Conservation (phyloP, 1,140 invertebrate species). For the Monomorium pharaonis region DNA sequence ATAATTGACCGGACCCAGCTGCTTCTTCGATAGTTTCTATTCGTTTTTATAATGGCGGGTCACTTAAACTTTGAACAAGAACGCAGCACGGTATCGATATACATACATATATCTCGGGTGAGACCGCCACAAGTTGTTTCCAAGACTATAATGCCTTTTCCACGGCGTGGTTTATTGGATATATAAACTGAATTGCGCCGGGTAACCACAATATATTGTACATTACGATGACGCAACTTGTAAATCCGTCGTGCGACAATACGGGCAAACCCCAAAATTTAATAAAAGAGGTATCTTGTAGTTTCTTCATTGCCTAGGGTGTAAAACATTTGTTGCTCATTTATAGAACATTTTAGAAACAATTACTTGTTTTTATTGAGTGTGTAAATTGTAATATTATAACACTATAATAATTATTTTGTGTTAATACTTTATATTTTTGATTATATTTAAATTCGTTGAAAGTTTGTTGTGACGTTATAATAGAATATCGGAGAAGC, state of each 20-base stretch:
- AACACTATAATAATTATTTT: neutral
- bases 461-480: neutral
- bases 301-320: neutral
- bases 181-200: conserved; percentile 9
- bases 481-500: neutral
- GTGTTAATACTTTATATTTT: neutral
- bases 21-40: conserved; percentile 9
- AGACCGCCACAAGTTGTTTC: conserved; percentile 1
- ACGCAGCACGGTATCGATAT: neutral
- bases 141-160: conserved; percentile 49
- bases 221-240: neutral
- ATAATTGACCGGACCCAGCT: conserved; percentile 10
- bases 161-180: conserved; percentile 37
- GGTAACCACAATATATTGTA: conserved; percentile 19
- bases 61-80: conserved; percentile 12
- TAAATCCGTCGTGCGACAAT: neutral
- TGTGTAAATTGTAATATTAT: neutral
- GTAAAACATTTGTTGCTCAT: neutral
- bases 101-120: neutral
- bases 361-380: neutral
- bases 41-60: conserved; percentile 1
- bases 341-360: neutral
- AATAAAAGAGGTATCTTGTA: neutral
- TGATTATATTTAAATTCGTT: neutral
- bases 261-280: conserved; percentile 4